Evolutionary conservation across 2,113 vertebrate species (phyloP).

Genomic region (Istiophorus platypterus): DNA sequence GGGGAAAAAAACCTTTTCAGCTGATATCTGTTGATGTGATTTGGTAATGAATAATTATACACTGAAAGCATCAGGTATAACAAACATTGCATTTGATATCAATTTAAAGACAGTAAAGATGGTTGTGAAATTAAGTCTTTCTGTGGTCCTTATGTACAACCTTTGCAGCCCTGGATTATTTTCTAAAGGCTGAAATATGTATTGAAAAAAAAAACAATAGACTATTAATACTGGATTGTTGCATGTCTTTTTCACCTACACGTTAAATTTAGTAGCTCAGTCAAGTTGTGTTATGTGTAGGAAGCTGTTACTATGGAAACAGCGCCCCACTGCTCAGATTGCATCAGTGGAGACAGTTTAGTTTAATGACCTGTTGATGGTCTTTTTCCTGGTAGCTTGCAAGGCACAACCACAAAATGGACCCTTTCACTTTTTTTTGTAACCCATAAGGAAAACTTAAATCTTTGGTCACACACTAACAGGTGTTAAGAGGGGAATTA

Average conservation of each 20-base stretch:
- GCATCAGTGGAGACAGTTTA: conserved; percentile 21
- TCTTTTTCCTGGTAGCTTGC: conserved; percentile 6
- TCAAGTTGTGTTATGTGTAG: conserved; percentile 33
- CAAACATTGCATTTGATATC: background rate
- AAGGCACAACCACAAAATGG: background rate
- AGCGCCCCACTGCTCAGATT: conserved; percentile 37
- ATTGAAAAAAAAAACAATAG: background rate
- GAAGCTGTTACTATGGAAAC: conserved; percentile 69
- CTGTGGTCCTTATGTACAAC: background rate
- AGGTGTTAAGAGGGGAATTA: too few relatives aligned
- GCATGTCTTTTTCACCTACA: background rate
- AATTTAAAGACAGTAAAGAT: background rate
- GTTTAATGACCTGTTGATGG: conserved; percentile 20
- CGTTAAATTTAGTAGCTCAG: conserved; percentile 8
- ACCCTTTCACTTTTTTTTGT: background rate
- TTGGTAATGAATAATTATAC: too few relatives aligned
- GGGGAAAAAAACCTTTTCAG: background rate
- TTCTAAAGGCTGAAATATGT: background rate
- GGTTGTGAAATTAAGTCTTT: background rate
- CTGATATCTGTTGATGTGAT: background rate
- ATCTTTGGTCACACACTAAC: too few relatives aligned
- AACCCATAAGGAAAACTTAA: too few relatives aligned
- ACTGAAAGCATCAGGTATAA: background rate
- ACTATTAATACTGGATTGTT: background rate
- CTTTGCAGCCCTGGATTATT: background rate